Percentiles rank a stretch among this genome's conserved stretches.
Conservation (phyloP, 2,888 invertebrate genomes). For the Metopia argyrocephala region DNA sequence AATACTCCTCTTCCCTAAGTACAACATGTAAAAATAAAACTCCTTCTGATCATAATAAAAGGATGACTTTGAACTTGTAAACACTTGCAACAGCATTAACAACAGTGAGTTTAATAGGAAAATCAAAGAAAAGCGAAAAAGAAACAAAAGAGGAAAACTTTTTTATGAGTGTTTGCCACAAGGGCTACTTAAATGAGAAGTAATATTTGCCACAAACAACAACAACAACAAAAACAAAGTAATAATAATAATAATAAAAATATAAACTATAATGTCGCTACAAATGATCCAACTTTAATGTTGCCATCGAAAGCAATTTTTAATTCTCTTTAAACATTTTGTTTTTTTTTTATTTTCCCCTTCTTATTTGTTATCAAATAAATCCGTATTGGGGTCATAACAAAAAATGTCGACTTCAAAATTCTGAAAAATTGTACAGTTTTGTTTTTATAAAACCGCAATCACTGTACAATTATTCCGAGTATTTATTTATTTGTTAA, state of each 20-base stretch:
- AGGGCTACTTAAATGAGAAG: conserved; percentile 55
- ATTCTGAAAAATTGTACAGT: too few relatives aligned
- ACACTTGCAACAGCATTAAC: not conserved
- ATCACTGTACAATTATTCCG: too few relatives aligned
- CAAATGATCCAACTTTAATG: not conserved
- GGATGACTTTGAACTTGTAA: conserved; percentile 47
- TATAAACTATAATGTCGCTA: not conserved
- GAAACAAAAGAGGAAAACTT: conserved; percentile 30
- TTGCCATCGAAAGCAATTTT: too few relatives aligned
- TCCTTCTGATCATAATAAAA: conserved; percentile 12
- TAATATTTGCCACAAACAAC: conserved; percentile 11
- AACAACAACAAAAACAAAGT: not conserved
- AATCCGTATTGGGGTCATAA: too few relatives aligned
- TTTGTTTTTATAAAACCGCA: too few relatives aligned
- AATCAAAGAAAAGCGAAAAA: not conserved
- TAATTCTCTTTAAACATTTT: too few relatives aligned
- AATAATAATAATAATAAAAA: not conserved
- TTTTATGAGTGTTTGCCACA: conserved; percentile 55
- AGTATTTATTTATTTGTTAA: too few relatives aligned
- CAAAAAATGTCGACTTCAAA: too few relatives aligned
- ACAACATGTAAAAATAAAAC: conserved; percentile 46
- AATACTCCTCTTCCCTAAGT: conserved; percentile 27
- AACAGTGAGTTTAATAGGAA: not conserved
- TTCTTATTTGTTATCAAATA: too few relatives aligned
- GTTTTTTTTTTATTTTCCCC: too few relatives aligned